Conservation (phyloP, 1,140 invertebrate species). For the Drosophila pseudoobscura region DNA sequence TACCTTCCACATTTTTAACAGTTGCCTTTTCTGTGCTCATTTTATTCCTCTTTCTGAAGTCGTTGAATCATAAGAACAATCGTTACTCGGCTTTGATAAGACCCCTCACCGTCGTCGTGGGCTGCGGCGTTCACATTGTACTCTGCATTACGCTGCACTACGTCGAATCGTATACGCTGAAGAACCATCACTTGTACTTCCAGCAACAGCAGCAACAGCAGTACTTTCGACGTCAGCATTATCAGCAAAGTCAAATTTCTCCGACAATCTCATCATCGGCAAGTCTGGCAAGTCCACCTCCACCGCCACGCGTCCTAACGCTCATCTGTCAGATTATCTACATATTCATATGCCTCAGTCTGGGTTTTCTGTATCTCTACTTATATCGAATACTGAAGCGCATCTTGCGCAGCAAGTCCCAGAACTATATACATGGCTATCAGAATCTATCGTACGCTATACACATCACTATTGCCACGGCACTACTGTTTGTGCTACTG, state of each 20-base stretch:
- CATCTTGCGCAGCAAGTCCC: constrained; percentile 87
- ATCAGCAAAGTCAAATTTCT: constrained; percentile 23
- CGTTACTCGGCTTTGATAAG: constrained; percentile 88
- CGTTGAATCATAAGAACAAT: constrained; percentile 87
- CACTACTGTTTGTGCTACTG: constrained; percentile 91
- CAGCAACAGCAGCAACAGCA: constrained; percentile 73
- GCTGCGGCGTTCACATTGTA: constrained; percentile 89
- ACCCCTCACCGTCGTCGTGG: constrained; percentile 89
- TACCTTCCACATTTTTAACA: constrained; percentile 92
- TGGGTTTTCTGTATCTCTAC: constrained; percentile 93
- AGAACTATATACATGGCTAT: constrained; percentile 87
- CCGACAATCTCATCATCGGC: constrained; percentile 21
- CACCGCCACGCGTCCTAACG: constrained; percentile 85
- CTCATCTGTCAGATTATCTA: constrained; percentile 92
- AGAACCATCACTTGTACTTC: constrained; percentile 68
- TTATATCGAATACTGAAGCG: constrained; percentile 89
- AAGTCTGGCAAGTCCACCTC: constrained; percentile 45
- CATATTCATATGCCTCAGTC: constrained; percentile 89
- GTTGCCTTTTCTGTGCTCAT: constrained; percentile 93
- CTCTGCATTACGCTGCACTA: constrained; percentile 92
- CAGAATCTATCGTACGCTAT: constrained; percentile 91
- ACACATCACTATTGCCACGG: constrained; percentile 92
- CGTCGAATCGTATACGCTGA: constrained; percentile 85
- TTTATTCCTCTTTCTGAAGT: constrained; percentile 91
- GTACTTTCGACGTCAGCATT: constrained; percentile 47